Percentiles rank a stretch among this genome's conserved stretches.
These are phyloP conservation scores for Sarotherodon lohbergeri DNA, from an alignment of 2,113 vertebrate genomes.

Conservation along the genomic window DNA sequence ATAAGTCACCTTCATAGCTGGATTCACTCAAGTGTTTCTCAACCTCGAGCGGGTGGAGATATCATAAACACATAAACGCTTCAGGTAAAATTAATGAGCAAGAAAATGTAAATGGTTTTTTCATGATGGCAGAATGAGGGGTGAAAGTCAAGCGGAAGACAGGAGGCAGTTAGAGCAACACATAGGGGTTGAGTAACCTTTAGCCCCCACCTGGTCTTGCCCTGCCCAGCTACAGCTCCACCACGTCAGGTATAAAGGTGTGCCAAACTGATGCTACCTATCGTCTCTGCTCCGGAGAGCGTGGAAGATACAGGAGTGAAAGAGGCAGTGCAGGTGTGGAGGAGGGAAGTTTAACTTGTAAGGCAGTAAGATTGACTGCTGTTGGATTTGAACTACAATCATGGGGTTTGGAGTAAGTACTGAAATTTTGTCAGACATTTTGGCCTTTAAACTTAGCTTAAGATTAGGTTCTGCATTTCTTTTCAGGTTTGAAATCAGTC, in stretches of 20 bases:
- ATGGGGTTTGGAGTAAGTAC: slow-evolving; percentile 76
- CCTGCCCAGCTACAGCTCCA: slow-evolving; percentile 6
- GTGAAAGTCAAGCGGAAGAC: background rate
- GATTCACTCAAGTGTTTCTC: background rate
- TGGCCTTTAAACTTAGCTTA: background rate
- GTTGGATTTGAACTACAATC: slow-evolving; percentile 44
- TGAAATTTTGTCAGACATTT: slow-evolving; percentile 12
- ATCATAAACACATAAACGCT: background rate
- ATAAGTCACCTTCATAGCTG: slow-evolving; percentile 11
- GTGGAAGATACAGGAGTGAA: slow-evolving; percentile 16
- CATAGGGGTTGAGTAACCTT: slow-evolving; percentile 24
- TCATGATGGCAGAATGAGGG: background rate
- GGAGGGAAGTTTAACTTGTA: slow-evolving; percentile 55
- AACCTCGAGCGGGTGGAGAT: background rate
- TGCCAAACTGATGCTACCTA: slow-evolving; percentile 15
- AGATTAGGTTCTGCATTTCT: background rate
- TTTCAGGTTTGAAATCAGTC: background rate
- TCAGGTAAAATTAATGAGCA: background rate
- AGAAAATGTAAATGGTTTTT: background rate
- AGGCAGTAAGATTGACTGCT: slow-evolving; percentile 57
- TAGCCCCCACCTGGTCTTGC: background rate
- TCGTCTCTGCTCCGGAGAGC: slow-evolving; percentile 50
- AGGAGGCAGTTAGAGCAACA: background rate
- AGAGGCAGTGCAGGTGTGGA: slow-evolving; percentile 8
- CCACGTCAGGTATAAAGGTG: slow-evolving; percentile 64